phyloP scores from a whole-genome alignment of 1,140 invertebrate genomes.

The Atta texana region DNA sequence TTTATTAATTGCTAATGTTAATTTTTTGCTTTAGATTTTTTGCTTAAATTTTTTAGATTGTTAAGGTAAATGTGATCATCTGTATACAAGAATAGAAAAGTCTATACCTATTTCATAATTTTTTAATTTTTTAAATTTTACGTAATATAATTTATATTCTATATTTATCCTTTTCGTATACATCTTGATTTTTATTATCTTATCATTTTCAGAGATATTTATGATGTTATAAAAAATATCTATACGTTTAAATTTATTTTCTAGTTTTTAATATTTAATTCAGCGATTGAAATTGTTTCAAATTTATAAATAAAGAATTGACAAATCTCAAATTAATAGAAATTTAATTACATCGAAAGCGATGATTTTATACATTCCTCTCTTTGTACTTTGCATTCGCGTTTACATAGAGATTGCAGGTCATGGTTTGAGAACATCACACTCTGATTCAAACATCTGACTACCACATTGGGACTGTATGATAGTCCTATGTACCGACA shows the following conservation, averaged over 20 bases:
- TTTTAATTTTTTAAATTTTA: not conserved
- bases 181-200: no score
- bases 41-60: conserved; percentile 28
- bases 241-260: not conserved
- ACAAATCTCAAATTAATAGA: not conserved
- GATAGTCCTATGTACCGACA: not conserved
- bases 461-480: not conserved
- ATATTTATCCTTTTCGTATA: not conserved
- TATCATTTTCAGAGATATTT: not conserved
- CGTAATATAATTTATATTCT: not conserved
- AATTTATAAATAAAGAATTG: not conserved
- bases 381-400: not conserved
- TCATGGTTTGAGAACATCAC: not conserved
- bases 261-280: not conserved
- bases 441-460: conserved; percentile 3
- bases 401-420: not conserved
- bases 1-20: not conserved
- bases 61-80: not conserved
- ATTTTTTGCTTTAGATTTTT: not conserved
- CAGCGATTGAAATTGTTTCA: not conserved
- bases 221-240: not conserved
- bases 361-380: not conserved
- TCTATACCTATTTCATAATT: not conserved
- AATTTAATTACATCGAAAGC: conserved; percentile 3
- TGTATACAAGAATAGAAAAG: not conserved